A percentile compares a stretch with the other conserved stretches of the same genome.
Conservation (phyloP, 2,113 vertebrate species). For the Laterallus jamaicensis region DNA sequence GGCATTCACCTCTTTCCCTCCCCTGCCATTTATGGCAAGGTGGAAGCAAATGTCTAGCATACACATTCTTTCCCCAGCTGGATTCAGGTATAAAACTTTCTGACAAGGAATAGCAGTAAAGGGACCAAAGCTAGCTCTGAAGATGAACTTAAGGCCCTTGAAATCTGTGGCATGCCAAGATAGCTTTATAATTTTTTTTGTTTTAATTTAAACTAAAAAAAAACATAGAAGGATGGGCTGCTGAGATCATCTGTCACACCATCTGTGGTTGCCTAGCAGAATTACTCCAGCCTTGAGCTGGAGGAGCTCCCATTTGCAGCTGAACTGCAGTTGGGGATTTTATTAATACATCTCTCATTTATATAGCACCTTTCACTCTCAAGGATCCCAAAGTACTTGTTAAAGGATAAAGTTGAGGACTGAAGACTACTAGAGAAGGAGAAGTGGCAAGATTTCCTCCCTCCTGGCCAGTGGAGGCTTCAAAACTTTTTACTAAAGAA, state of each 20-base stretch:
- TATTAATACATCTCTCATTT: constrained; percentile 73
- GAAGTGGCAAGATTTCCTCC: neutral
- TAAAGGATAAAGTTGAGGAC: constrained; percentile 51
- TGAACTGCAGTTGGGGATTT: constrained; percentile 64
- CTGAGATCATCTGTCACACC: constrained; percentile 75
- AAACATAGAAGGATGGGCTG: constrained; percentile 61
- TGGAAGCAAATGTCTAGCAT: constrained; percentile 65
- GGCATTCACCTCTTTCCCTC: constrained; percentile 1
- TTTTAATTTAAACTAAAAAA: constrained; percentile 71
- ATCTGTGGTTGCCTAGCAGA: constrained; percentile 70
- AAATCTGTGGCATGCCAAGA: constrained; percentile 56
- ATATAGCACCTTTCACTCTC: constrained; percentile 68
- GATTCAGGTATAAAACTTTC: constrained; percentile 67
- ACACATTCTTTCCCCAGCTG: constrained; percentile 55
- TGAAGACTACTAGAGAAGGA: constrained; percentile 11
- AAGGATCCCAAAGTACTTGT: constrained; percentile 63
- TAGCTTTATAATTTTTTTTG: constrained; percentile 61
- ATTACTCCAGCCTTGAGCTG: constrained; percentile 67
- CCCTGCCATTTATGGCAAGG: constrained; percentile 55
- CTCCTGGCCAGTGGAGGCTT: neutral
- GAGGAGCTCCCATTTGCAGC: constrained; percentile 56
- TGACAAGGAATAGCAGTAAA: constrained; percentile 69
- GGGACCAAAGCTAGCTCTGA: constrained; percentile 51
- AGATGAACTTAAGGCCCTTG: constrained; percentile 68
- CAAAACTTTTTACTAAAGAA: constrained; percentile 31